Conservation (phyloP, 2,797 vertebrate genomes). For the Acomys russatus region DNA sequence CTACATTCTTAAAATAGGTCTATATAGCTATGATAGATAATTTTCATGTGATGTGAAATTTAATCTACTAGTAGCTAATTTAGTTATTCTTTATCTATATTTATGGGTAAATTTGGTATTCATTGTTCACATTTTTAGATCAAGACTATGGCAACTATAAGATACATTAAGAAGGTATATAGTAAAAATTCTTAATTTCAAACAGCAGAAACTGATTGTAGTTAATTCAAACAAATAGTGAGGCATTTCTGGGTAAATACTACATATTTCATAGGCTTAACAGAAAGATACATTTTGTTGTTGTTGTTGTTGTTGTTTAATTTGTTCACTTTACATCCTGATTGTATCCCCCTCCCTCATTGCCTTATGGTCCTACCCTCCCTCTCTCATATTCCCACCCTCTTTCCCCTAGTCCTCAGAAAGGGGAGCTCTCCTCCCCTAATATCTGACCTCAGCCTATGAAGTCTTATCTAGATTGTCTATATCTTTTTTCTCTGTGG, state of each 20-base stretch:
- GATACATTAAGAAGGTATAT: slow-evolving; percentile 1
- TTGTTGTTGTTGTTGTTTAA: too few relatives aligned
- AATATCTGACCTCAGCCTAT: too few relatives aligned
- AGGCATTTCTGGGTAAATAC: background rate
- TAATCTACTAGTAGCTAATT: slow-evolving; percentile 11
- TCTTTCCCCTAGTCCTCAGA: too few relatives aligned
- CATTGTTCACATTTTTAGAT: slow-evolving; percentile 7
- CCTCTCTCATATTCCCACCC: too few relatives aligned
- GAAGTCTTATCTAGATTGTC: too few relatives aligned
- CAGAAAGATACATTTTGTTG: too few relatives aligned
- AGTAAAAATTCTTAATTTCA: slow-evolving; percentile 41
- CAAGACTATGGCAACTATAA: slow-evolving; percentile 45
- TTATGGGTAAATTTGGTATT: slow-evolving; percentile 13
- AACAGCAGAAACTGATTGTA: slow-evolving; percentile 30
- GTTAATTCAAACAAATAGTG: slow-evolving; percentile 42
- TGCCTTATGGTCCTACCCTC: too few relatives aligned
- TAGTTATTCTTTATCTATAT: slow-evolving; percentile 47
- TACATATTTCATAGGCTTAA: slow-evolving; percentile 1
- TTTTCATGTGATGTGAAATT: slow-evolving; percentile 36
- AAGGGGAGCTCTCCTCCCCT: too few relatives aligned
- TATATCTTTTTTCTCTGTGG: too few relatives aligned
- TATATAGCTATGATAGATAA: background rate
- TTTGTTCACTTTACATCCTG: too few relatives aligned
- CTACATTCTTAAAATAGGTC: background rate
- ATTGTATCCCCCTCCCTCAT: too few relatives aligned